Base-by-base conservation (phyloP, 2,888 invertebrate species). In the Stenotaenia linearis region DNA sequence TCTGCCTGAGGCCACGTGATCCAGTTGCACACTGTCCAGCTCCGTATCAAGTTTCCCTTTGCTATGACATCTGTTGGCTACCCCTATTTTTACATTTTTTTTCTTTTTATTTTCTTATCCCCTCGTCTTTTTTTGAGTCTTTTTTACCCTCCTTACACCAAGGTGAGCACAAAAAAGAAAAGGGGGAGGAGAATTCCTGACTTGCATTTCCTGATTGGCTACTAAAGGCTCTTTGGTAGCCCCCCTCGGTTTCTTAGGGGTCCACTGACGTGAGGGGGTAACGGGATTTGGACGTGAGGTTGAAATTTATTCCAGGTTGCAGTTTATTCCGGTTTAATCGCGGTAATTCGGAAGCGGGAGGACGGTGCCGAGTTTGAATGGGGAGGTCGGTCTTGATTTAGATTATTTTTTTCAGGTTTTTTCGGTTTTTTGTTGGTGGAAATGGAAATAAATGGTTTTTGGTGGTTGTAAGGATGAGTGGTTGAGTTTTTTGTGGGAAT, bases 161-260 rank as follows among this genome's bases (percentile, higher is more conserved):
- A 69, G 69, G 69, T 69, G 23, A 69, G 15, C 69, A 69, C 23
- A 69, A 69, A 69, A 69, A 69, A 69, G 25, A 23, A 69, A 69
- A 25, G 25, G 69, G 69, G 28, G 69, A 15, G 15, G 69, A 15
- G 28, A 69, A 25, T 69, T 69, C 10, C 25, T 1, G 0, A 28
- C n/a, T 28, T 69, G 28, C 69, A 28, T 69, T 69, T 69, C 69
- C 69, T 69, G 23, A 69, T 69, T 69, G 69, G 69, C 28, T 69
- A 50, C 50, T 28, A 28, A 7, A 69, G 21, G 7, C 21, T 32
- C 32, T 32, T 32, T 32, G 4, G 9, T 9, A 6, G 4, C 12
- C n/a, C 69, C 69, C 69, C 69, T 69, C 69, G 10, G n/a, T 69
- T 69, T 69, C 50, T 50, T 50, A 50, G 50, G 40, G 40, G 69